Evolutionary conservation across 1,140 invertebrate species (phyloP).

Genomic region (Drosophila pandora): DNA sequence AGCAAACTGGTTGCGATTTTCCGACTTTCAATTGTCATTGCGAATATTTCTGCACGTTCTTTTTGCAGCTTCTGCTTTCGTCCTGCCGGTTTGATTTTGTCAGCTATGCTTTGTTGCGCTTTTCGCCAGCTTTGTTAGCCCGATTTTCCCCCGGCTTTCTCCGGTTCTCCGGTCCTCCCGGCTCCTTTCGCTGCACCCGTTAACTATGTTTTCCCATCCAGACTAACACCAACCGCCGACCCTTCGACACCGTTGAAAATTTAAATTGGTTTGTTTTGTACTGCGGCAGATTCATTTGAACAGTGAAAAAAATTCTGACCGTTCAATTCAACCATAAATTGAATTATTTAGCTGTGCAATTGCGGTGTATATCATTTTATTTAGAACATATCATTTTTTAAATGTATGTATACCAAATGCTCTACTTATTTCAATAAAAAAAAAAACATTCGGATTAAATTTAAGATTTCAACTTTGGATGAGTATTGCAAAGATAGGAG

Average conservation of each 20-base stretch:
- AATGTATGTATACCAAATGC: too few species aligned
- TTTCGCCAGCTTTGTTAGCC: constrained; percentile 61
- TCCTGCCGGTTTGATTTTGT: constrained; percentile 71
- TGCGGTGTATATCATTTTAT: too few species aligned
- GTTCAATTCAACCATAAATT: neutral
- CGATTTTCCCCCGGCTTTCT: constrained; percentile 12
- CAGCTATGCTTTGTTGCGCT: constrained; percentile 80
- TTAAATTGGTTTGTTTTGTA: constrained; percentile 82
- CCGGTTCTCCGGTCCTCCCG: neutral
- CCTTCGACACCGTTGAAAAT: constrained; percentile 64
- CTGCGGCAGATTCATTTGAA: constrained; percentile 58
- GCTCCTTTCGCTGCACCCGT: constrained; percentile 25
- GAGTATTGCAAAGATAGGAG: too few species aligned
- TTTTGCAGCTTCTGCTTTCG: constrained; percentile 28
- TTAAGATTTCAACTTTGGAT: too few species aligned
- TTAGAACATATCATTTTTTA: too few species aligned
- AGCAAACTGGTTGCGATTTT: constrained; percentile 34
- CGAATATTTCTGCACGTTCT: constrained; percentile 54
- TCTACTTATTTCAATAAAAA: too few species aligned
- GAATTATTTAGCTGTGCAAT: too few species aligned
- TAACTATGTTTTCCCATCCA: constrained; percentile 47
- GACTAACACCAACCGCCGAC: constrained; percentile 22
- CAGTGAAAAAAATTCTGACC: neutral
- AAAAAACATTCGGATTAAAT: too few species aligned
- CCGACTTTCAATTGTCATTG: constrained; percentile 69